Percentiles rank a stretch among this genome's conserved stretches.
phyloP scores from a whole-genome alignment of 1,140 invertebrate genomes.

The Galleria mellonella region DNA sequence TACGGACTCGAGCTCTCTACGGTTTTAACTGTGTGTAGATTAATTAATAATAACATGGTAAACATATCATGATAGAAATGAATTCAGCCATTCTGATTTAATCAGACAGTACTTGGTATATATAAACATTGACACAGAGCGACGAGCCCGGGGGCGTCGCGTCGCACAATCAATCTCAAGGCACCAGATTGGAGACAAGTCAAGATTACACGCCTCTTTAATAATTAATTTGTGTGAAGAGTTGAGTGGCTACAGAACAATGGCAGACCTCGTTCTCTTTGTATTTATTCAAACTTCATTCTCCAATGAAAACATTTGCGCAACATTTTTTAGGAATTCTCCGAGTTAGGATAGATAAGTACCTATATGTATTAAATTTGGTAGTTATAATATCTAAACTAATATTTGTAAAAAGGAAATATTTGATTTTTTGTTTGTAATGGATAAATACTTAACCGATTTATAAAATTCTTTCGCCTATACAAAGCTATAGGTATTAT shows the following conservation, averaged over 20 bases:
- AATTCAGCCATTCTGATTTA: slow-evolving; percentile 42
- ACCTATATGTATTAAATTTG: too few species aligned
- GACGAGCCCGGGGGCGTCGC: not conserved
- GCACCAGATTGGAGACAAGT: slow-evolving; percentile 17
- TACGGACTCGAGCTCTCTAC: too few species aligned
- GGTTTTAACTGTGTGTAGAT: slow-evolving; percentile 30
- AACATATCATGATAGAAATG: slow-evolving; percentile 29
- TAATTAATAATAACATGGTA: slow-evolving; percentile 45
- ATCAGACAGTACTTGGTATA: slow-evolving; percentile 51
- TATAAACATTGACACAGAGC: slow-evolving; percentile 36
- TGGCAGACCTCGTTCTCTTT: slow-evolving; percentile 37
- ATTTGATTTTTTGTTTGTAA: too few species aligned
- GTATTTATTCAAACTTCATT: slow-evolving; percentile 29
- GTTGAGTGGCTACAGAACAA: slow-evolving; percentile 38
- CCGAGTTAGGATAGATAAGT: too few species aligned
- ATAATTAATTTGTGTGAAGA: slow-evolving; percentile 67
- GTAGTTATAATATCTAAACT: too few species aligned
- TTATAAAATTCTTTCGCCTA: too few species aligned
- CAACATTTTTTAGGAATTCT: not conserved
- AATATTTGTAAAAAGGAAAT: too few species aligned
- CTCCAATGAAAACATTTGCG: slow-evolving; percentile 18
- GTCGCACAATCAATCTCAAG: not conserved
- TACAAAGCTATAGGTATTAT: too few species aligned
- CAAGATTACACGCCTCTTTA: slow-evolving; percentile 53
- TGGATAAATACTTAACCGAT: too few species aligned